Percentiles rank a stretch among this genome's conserved stretches.
Evolutionary conservation across 2,797 vertebrate species (phyloP).

Genomic region (Catamblyrhynchus diadema): DNA sequence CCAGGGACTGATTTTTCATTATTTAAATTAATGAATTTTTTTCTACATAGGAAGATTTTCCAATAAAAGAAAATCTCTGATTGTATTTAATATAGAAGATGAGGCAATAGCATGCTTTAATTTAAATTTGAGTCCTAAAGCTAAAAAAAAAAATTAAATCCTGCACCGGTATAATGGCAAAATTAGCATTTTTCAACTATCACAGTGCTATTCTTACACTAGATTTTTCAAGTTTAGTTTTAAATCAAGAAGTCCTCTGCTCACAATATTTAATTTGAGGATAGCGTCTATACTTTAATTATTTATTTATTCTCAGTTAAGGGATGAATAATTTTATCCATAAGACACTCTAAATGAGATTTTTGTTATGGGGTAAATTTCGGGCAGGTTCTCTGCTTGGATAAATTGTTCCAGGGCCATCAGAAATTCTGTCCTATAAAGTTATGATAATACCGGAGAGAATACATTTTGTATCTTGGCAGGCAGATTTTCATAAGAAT

Average conservation of each 20-base stretch:
- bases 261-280: background rate
- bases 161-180: rapidly evolving
- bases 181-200: background rate
- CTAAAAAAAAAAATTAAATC: background rate
- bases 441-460: background rate
- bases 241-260: background rate
- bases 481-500: background rate
- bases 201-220: background rate
- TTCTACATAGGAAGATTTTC: background rate
- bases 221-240: background rate
- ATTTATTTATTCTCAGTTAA: background rate
- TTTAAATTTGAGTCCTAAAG: background rate
- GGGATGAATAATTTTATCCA: background rate
- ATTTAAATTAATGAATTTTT: background rate
- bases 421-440: background rate
- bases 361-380: background rate
- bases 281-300: background rate
- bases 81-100: background rate
- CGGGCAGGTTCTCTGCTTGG: background rate
- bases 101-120: background rate
- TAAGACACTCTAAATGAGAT: background rate
- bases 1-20: background rate
- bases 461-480: background rate
- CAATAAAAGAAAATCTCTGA: background rate
- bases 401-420: background rate